These are phyloP conservation scores for Rissa tridactyla DNA, from an alignment of 2,113 vertebrate species.

Conservation along the genomic window DNA sequence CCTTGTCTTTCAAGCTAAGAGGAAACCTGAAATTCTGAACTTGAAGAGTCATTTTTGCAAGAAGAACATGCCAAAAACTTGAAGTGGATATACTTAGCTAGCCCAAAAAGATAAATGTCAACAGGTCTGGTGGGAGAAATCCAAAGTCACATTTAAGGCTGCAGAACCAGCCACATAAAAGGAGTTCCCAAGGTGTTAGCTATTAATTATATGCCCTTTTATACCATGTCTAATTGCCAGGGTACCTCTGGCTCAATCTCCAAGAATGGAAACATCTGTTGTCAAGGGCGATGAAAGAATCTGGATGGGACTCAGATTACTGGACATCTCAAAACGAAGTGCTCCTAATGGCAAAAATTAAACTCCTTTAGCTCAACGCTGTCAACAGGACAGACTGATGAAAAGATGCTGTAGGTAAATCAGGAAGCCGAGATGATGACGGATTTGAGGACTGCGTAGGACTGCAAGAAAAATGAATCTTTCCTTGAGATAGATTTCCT, in stretches of 20 bases:
- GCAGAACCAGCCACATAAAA: constrained; percentile 23
- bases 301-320: constrained; percentile 16
- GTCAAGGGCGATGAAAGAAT: constrained; percentile 6
- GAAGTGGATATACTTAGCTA: background rate
- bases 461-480: background rate
- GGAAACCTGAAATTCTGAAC: background rate
- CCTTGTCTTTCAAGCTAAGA: background rate
- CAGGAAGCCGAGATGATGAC: background rate
- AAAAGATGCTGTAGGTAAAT: background rate
- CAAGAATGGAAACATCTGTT: constrained; percentile 32
- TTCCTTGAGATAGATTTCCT: background rate
- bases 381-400: background rate
- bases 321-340: background rate
- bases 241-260: background rate
- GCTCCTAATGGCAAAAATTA: background rate
- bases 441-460: background rate
- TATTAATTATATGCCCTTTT: background rate
- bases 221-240: background rate
- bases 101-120: background rate
- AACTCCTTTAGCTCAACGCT: background rate
- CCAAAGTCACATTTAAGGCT: background rate
- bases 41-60: background rate
- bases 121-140: background rate
- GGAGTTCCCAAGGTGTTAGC: background rate
- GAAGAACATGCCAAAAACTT: background rate